phyloP scores from a whole-genome alignment of 2,797 vertebrate species.

The Anisognathus igniventris region DNA sequence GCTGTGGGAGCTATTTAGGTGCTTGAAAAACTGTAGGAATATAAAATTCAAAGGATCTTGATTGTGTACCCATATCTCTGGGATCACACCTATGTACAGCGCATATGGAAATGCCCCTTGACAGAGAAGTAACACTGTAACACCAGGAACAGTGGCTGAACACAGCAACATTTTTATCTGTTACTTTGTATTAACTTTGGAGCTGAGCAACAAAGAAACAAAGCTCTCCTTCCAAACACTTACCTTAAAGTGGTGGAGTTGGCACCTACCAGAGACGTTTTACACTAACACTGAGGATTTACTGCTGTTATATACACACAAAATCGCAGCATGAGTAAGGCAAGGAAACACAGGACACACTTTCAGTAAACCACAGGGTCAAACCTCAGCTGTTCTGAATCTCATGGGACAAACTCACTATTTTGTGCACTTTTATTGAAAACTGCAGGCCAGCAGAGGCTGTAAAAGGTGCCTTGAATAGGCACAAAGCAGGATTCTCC shows the following conservation, averaged over 20 bases:
- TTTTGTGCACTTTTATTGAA: background rate
- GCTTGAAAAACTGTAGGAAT: background rate
- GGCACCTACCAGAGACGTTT: background rate
- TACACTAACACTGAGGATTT: background rate
- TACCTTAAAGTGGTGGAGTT: background rate
- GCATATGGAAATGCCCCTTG: rapidly evolving
- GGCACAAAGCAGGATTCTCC: background rate
- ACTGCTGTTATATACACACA: rapidly evolving
- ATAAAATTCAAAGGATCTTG: background rate
- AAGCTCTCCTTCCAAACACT: background rate
- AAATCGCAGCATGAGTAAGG: background rate
- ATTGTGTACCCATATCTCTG: rapidly evolving
- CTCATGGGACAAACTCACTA: background rate
- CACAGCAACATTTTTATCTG: background rate
- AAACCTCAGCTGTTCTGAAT: background rate
- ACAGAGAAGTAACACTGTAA: background rate
- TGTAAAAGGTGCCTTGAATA: background rate
- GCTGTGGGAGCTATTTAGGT: background rate
- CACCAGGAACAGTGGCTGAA: background rate
- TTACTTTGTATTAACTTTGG: background rate
- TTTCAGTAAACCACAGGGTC: no score
- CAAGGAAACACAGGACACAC: background rate
- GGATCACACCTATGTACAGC: rapidly evolving
- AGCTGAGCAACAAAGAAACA: background rate
- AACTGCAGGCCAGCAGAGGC: background rate